Evolutionary conservation across 2,113 vertebrate genomes (phyloP).

Genomic region (Oryctolagus cuniculus): mOryCun1.1 NC_091449.1:35718501-35719000

Average conservation of each 20-base stretch:
- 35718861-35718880: background rate
- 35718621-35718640: no score
- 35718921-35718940: background rate
- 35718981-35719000: background rate
- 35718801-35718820: background rate
- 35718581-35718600: no score
- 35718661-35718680: no score
- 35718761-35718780: background rate
- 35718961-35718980: background rate
- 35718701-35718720: no score
- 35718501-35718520: no score
- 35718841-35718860: background rate
- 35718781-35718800: background rate
- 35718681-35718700: no score
- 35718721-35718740: background rate
- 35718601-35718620: no score
- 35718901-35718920: background rate
- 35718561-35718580: no score
- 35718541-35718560: no score
- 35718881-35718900: background rate
- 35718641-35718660: no score
- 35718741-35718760: background rate
- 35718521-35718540: no score
- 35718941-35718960: background rate
- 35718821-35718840: background rate